A percentile compares a stretch with the other conserved stretches of the same genome.
Conservation (phyloP, 2,888 invertebrate species). For the Acrobasis repandana region DNA sequence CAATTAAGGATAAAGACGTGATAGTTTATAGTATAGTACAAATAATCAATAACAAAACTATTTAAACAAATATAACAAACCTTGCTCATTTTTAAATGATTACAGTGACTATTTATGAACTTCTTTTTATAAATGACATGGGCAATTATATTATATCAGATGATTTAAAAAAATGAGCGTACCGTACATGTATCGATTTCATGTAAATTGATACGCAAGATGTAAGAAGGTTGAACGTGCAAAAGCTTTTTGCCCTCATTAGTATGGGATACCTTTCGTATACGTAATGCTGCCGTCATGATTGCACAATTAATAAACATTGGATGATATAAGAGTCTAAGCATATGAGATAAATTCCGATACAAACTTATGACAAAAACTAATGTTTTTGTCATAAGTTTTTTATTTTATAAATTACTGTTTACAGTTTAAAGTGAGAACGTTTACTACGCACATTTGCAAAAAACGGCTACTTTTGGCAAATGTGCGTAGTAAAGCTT, state of each 20-base stretch:
- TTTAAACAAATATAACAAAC: no score
- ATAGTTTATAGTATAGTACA: no score
- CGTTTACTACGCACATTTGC: no score
- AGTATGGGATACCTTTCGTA: slow-evolving; percentile 11
- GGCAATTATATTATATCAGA: not conserved
- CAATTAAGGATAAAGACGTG: no score
- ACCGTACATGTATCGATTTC: not conserved
- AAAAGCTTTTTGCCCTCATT: slow-evolving; percentile 14
- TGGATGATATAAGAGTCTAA: not conserved
- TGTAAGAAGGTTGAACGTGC: not conserved
- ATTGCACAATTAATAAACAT: slow-evolving; percentile 5
- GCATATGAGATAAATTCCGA: not conserved
- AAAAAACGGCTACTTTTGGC: no score
- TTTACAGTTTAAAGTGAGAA: no score
- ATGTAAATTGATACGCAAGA: not conserved
- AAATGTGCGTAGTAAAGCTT: no score
- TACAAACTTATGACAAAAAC: not conserved
- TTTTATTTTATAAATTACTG: no score
- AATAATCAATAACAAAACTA: no score
- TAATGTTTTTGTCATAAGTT: no score
- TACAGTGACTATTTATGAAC: not conserved
- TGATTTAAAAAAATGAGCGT: not conserved
- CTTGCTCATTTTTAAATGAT: no score
- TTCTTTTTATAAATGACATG: not conserved
- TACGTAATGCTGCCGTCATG: not conserved